A percentile compares a stretch with the other conserved stretches of the same genome.
These are phyloP conservation scores for Batillaria attramentaria DNA, from an alignment of 1,140 invertebrate species.

Conservation along the genomic window DNA sequence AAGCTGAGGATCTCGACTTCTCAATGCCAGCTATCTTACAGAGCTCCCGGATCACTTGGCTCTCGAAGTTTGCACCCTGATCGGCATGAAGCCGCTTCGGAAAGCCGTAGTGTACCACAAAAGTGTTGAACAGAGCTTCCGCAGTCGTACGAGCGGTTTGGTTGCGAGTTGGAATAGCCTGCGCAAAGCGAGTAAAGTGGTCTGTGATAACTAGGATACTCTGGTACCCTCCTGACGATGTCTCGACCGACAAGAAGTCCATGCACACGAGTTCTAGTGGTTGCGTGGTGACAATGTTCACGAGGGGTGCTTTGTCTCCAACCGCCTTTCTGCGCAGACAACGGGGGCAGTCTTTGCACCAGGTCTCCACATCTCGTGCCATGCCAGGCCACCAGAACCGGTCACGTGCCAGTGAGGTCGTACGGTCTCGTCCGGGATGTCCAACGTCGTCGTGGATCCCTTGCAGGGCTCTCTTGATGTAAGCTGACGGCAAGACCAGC, in stretches of 20 bases:
- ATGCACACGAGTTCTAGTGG: slow-evolving; percentile 36
- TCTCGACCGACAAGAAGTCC: slow-evolving; percentile 34
- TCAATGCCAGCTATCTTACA: background rate
- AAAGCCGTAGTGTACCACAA: slow-evolving; percentile 40
- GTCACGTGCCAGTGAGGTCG: background rate
- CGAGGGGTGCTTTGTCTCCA: background rate
- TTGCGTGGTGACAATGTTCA: slow-evolving; percentile 1
- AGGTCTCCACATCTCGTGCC: slow-evolving; percentile 28
- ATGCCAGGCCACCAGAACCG: slow-evolving; percentile 39
- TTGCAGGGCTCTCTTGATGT: background rate
- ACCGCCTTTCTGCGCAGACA: slow-evolving; percentile 16
- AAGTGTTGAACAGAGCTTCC: slow-evolving; percentile 38
- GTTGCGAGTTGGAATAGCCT: slow-evolving; percentile 29
- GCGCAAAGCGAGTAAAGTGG: slow-evolving; percentile 37
- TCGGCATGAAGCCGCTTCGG: slow-evolving; percentile 33
- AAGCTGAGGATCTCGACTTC: background rate
- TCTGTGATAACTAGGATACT: slow-evolving; percentile 33
- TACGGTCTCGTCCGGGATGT: slow-evolving; percentile 35
- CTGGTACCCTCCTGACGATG: slow-evolving; percentile 35
- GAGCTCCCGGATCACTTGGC: slow-evolving; percentile 13
- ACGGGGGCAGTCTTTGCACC: background rate
- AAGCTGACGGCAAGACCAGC: slow-evolving; percentile 8
- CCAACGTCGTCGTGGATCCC: slow-evolving; percentile 36
- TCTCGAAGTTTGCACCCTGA: slow-evolving; percentile 42
- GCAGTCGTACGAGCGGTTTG: slow-evolving; percentile 36